Evolutionary conservation across 2,113 vertebrate species (phyloP).

Genomic region (Oenanthe oenanthe): DNA sequence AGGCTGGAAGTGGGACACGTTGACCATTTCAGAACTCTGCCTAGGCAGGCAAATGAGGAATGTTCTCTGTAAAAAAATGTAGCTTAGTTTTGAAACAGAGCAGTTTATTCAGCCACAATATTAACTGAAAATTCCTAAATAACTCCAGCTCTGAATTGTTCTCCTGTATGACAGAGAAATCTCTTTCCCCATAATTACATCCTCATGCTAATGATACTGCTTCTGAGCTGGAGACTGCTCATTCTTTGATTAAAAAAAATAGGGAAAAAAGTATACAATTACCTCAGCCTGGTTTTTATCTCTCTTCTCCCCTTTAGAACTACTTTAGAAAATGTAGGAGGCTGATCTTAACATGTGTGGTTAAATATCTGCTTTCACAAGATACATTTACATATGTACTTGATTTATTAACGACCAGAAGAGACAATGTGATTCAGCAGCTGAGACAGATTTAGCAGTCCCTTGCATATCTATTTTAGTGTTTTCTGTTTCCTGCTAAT

Average conservation of each 20-base stretch:
- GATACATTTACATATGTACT: slow-evolving; percentile 2
- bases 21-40: not conserved
- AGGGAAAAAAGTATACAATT: not conserved
- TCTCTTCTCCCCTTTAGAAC: not conserved
- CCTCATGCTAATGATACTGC: slow-evolving; percentile 42
- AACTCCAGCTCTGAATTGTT: not conserved
- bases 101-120: not conserved
- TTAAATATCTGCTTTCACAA: slow-evolving; percentile 27
- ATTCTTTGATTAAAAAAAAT: slow-evolving; percentile 42
- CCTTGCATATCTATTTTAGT: slow-evolving; percentile 31
- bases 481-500: slow-evolving; percentile 60
- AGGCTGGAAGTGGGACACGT: not conserved
- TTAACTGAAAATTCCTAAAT: not conserved
- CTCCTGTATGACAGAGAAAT: not conserved
- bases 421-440: slow-evolving; percentile 25
- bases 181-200: slow-evolving; percentile 10
- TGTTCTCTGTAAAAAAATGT: not conserved
- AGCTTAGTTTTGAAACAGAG: not conserved
- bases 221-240: slow-evolving; percentile 23
- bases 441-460: slow-evolving; percentile 43
- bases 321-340: not conserved
- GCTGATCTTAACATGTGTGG: not conserved
- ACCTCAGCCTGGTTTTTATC: not conserved
- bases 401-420: slow-evolving; percentile 13
- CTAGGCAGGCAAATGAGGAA: not conserved